phyloP scores from a whole-genome alignment of 1,140 invertebrate genomes.

The Orius laevigatus region DNA sequence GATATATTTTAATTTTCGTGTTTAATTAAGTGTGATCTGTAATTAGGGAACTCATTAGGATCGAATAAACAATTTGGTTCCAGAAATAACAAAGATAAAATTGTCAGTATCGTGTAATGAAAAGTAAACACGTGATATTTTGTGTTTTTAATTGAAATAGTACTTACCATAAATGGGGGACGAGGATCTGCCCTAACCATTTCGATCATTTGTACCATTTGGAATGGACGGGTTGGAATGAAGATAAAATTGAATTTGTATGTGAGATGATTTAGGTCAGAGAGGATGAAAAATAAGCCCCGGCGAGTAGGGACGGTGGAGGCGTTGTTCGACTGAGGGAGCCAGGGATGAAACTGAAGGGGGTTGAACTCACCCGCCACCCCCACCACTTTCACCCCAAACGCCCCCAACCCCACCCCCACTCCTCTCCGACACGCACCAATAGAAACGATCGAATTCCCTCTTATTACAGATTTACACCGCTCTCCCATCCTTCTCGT shows the following conservation, averaged over 20 bases:
- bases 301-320: too few species aligned
- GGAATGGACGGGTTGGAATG: slow-evolving; percentile 5
- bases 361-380: background rate
- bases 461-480: slow-evolving; percentile 17
- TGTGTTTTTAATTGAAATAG: too few species aligned
- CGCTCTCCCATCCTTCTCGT: slow-evolving; percentile 2
- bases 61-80: too few species aligned
- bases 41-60: too few species aligned
- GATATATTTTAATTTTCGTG: too few species aligned
- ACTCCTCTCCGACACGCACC: slow-evolving; percentile 8
- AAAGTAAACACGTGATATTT: too few species aligned
- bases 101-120: too few species aligned
- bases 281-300: too few species aligned
- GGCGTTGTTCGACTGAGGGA: background rate
- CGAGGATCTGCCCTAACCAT: slow-evolving; percentile 16
- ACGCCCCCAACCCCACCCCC: slow-evolving; percentile 10
- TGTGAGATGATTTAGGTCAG: too few species aligned
- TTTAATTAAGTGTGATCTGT: too few species aligned
- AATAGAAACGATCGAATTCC: slow-evolving; percentile 17
- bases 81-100: too few species aligned
- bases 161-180: slow-evolving; percentile 12
- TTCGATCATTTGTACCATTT: slow-evolving; percentile 18
- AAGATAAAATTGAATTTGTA: slow-evolving; percentile 2
- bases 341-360: slow-evolving; percentile 7
- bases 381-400: background rate